phyloP scores from a whole-genome alignment of 2,888 invertebrate genomes.

The Hypomecis atomaria region DNA sequence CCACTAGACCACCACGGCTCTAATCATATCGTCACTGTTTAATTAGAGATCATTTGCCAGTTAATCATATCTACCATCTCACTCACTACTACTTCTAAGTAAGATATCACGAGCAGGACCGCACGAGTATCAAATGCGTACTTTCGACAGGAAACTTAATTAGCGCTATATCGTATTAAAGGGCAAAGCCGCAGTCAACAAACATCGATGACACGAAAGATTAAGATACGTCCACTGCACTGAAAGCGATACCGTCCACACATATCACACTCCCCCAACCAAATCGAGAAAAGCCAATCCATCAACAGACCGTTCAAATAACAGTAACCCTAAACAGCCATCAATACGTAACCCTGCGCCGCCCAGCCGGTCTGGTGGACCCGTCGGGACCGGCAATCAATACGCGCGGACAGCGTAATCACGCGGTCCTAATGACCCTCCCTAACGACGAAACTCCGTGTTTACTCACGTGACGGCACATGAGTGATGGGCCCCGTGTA shows the following conservation, averaged over 20 bases:
- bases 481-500: slow-evolving; percentile 48
- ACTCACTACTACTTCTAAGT: too few species aligned
- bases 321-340: slow-evolving; percentile 25
- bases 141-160: too few species aligned
- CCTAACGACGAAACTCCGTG: slow-evolving; percentile 59
- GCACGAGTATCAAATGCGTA: too few species aligned
- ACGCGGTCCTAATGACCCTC: slow-evolving; percentile 54
- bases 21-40: too few species aligned
- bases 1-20: too few species aligned
- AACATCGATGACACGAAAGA: not conserved
- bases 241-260: slow-evolving; percentile 3
- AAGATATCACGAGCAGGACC: too few species aligned
- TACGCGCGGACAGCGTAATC: slow-evolving; percentile 57
- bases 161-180: not conserved
- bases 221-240: slow-evolving; percentile 5
- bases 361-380: slow-evolving; percentile 28
- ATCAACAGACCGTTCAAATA: slow-evolving; percentile 30
- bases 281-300: slow-evolving; percentile 28
- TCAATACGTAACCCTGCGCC: slow-evolving; percentile 26
- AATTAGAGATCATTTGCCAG: too few species aligned
- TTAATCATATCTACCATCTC: too few species aligned
- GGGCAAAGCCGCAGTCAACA: not conserved
- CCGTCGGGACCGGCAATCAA: slow-evolving; percentile 51
- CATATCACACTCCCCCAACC: slow-evolving; percentile 14
- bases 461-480: slow-evolving; percentile 53